phyloP scores from a whole-genome alignment of 1,140 invertebrate genomes.

The Luehdorfia chinensis region DNA sequence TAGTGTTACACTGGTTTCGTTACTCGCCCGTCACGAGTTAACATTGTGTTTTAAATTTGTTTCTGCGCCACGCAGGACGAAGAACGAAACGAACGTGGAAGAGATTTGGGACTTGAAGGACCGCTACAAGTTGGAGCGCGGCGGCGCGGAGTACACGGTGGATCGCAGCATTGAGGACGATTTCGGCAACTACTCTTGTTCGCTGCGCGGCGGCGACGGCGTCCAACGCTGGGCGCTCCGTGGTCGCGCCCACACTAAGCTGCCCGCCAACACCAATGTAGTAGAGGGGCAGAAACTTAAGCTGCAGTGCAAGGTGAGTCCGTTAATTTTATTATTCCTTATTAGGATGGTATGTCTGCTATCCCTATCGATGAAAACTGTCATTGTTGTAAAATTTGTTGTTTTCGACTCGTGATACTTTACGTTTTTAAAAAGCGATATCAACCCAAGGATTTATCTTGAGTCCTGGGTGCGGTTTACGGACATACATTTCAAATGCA shows the following conservation, averaged over 20 bases:
- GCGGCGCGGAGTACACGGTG: constrained; percentile 32
- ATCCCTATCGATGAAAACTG: too few species aligned
- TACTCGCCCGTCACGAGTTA: too few species aligned
- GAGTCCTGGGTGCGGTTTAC: too few species aligned
- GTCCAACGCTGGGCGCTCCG: constrained; percentile 41
- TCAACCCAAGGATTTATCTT: too few species aligned
- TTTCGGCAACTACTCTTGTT: constrained; percentile 82
- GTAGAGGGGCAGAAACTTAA: constrained; percentile 87
- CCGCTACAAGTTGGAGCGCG: constrained; percentile 37
- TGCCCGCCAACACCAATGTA: constrained; percentile 81
- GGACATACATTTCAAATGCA: too few species aligned
- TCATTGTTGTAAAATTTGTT: too few species aligned
- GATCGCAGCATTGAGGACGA: constrained; percentile 64
- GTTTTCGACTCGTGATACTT: too few species aligned
- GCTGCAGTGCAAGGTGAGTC: constrained; percentile 79
- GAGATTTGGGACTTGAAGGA: constrained; percentile 35
- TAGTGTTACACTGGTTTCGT: too few species aligned
- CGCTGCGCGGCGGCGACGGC: constrained; percentile 18
- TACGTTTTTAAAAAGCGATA: too few species aligned
- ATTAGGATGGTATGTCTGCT: too few species aligned
- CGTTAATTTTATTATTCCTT: too few species aligned
- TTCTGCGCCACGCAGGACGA: constrained; percentile 52
- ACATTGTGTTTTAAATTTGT: too few species aligned
- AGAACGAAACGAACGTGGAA: constrained; percentile 43
- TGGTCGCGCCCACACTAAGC: constrained; percentile 78